Evolutionary conservation across 2,113 vertebrate genomes (phyloP).

Genomic region (Tor tambroides): DNA sequence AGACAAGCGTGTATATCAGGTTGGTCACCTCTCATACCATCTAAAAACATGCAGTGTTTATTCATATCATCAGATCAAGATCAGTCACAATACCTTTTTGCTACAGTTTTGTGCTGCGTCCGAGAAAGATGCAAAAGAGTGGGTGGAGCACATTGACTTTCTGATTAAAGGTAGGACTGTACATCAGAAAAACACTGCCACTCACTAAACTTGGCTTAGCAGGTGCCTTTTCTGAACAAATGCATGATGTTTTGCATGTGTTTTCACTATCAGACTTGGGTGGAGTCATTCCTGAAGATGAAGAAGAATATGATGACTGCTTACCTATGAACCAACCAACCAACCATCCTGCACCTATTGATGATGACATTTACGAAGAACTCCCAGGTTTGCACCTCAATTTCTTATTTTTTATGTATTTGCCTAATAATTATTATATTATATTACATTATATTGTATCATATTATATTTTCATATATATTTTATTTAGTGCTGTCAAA

Average conservation of each 20-base stretch:
- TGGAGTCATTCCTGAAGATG: constrained; percentile 61
- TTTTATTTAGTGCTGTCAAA: too few species aligned
- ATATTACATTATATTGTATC: too few species aligned
- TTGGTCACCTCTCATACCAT: constrained; percentile 60
- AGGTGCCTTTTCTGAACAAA: neutral
- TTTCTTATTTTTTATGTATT: neutral
- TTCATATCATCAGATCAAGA: neutral
- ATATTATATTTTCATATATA: too few species aligned
- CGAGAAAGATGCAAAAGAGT: constrained; percentile 90
- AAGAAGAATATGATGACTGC: constrained; percentile 59
- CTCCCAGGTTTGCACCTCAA: constrained; percentile 50
- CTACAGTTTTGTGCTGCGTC: constrained; percentile 88
- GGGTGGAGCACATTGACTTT: constrained; percentile 92
- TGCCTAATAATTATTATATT: too few species aligned
- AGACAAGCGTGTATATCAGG: constrained; percentile 96
- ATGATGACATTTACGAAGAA: constrained; percentile 61
- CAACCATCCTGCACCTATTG: constrained; percentile 21
- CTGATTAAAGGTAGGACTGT: constrained; percentile 85
- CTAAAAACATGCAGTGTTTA: neutral
- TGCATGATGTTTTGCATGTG: neutral
- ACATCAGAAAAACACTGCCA: neutral
- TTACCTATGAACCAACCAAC: neutral
- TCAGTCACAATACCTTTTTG: neutral
- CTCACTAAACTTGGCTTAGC: neutral
- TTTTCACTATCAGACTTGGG: constrained; percentile 62